Conservation (phyloP, 2,797 vertebrate species). For the Varecia variegata region DNA sequence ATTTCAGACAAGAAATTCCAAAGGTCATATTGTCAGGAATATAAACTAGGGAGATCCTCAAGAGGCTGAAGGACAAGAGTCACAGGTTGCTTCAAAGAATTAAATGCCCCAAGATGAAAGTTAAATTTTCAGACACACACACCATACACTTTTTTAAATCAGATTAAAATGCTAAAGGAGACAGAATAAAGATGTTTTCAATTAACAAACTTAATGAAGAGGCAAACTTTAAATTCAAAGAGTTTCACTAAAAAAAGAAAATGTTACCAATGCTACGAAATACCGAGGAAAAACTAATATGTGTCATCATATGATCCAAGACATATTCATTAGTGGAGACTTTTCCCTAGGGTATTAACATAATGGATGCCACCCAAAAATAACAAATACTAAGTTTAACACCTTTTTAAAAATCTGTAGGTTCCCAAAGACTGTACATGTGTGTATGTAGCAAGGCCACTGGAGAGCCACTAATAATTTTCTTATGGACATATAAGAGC, state of each 20-base stretch:
- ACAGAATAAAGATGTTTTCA: not conserved
- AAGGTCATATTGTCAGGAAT: not conserved
- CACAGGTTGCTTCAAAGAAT: not conserved
- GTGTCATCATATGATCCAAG: not conserved
- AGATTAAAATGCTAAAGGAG: not conserved
- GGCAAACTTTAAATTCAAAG: not conserved
- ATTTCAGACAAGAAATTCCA: constrained; percentile 19
- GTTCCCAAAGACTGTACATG: not conserved
- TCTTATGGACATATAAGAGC: not conserved
- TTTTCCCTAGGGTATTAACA: not conserved
- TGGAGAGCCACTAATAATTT: not conserved
- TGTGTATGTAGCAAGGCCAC: not conserved
- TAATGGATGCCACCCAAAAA: not conserved
- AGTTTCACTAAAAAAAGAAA: not conserved
- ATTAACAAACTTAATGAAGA: not conserved
- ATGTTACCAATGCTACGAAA: not conserved
- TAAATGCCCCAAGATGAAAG: not conserved
- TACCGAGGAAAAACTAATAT: not conserved
- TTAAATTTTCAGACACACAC: not conserved
- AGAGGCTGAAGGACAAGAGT: not conserved
- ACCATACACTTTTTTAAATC: not conserved
- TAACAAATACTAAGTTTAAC: constrained; percentile 4
- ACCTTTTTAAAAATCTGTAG: not conserved
- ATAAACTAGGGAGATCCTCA: not conserved
- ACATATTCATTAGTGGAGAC: not conserved